Evolutionary conservation across 1,140 invertebrate genomes (phyloP), one percentile per base, ranked within the genome.

Genomic region (Oreohelix idahoensis): DNA sequence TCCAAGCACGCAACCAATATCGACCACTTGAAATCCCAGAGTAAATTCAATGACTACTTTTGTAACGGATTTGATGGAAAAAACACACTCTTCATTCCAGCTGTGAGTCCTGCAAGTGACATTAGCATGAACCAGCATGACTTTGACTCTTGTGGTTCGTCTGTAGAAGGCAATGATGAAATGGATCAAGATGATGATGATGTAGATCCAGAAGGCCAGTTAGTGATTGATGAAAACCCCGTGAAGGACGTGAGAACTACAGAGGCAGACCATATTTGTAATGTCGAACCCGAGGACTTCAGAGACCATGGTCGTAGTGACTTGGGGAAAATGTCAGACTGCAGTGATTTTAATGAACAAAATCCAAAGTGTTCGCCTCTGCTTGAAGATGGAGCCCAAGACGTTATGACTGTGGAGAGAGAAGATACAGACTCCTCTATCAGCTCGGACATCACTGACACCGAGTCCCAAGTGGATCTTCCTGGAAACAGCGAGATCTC

Each of bases 11-110:
- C 17, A 23, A 23, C 15, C 10, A 58, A 23, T 15, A n/a, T 5
- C 17, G n/a, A 13, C 4, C 11, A 15, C 4, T 36, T 36, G 36
- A 20, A 0, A 29, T 49, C 45, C 0, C 1, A 15, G 1, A 29
- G n/a, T 35, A 13, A 1, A 2, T 76, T 76, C 45, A 76, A 45
- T 53, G 74, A 76, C 11, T 76, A 76, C 29, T 76, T 8, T 45
- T 76, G 74, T 35, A 76, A n/a, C 29, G 74, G 74, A 1, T 76
- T 76, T 51, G 74, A 76, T 49, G 74, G 74, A 1, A 35, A 51
- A n/a, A 20, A 42, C 23, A 42, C 38, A 13, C 26, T 39, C 17
- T 73, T 42, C 71, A 73, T 42, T 5, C 29, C 74, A 32, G 45
- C 15, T n/a, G 45, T 17, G 26, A 29, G n/a, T 13, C 35, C 20